Base-by-base conservation (phyloP, 2,888 invertebrate species). In the Drepanosiphum platanoidis region DNA sequence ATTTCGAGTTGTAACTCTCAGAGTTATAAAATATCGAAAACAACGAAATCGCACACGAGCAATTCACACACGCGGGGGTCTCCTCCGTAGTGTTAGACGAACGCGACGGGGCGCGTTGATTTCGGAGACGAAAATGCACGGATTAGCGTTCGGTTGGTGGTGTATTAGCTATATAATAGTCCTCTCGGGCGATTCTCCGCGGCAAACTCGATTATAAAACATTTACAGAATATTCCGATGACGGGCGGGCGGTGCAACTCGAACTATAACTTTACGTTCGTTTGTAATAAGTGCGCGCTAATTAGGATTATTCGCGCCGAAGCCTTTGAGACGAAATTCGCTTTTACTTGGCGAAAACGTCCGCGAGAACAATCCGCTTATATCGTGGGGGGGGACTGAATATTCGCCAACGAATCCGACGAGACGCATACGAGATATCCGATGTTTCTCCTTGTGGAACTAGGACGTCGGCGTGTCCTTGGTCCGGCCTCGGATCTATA, bases 171-270 rank as follows among this genome's bases (percentile, higher is more conserved):
- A n/a, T n/a, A n/a, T n/a, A n/a, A 15, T 30, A 58, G 52, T 71
- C 58, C 58, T 36, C 39, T n/a, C 30, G 30, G 61, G 39, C 30
- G 11, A 36, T 39, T 52, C 36, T n/a, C 15, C 22, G 27, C 58
- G 71, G 22, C 13, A 71, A 71, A 81, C 52, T 81, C 70, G 71
- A 81, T 71, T 71, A 58, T 71, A 81, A 71, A 71, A 81, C 81
- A 81, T 81, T 81, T 71, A 71, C 81, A 71, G 58, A 30, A 81
- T 71, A 71, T 36, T n/a, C n/a, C n/a, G n/a, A n/a, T n/a, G 58
- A 81, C 13, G 80, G 58, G 39, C 58, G 68, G 5, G 22, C n/a
- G n/a, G n/a, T n/a, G n/a, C n/a, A 58, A 70, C 58, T 70, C 75
- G 36, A 52, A 71, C 81, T 61, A n/a, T n/a, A 71, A 81, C 70